A percentile compares a stretch with the other conserved stretches of the same genome.
Conservation (phyloP, 2,888 invertebrate genomes). For the Andricus quercusramuli region DNA sequence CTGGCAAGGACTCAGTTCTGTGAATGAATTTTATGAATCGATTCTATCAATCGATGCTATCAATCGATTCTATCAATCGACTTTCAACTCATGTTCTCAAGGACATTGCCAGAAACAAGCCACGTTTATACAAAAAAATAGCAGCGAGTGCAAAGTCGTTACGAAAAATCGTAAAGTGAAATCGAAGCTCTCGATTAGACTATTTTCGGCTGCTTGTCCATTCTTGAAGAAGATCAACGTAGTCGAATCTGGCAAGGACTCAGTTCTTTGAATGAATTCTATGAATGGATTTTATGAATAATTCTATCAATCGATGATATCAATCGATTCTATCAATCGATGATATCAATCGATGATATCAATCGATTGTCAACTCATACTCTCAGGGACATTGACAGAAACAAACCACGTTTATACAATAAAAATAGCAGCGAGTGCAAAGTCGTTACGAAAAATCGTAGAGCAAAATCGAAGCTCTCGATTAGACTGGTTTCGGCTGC, state of each 20-base stretch:
- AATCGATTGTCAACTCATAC: not conserved
- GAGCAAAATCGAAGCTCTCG: not conserved
- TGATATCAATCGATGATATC: too few relatives aligned
- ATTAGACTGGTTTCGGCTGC: not conserved
- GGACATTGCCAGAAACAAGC: slow-evolving; percentile 6
- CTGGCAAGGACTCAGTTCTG: not conserved
- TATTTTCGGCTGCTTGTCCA: too few relatives aligned
- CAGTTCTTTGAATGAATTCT: not conserved
- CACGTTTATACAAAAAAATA: slow-evolving; percentile 1
- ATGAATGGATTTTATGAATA: not conserved
- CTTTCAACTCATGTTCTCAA: not conserved
- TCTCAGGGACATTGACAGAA: slow-evolving; percentile 14
- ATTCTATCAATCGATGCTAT: not conserved
- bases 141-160: too few relatives aligned
- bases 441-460: slow-evolving; percentile 10
- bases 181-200: too few relatives aligned
- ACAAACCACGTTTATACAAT: not conserved
- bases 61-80: not conserved
- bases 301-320: not conserved
- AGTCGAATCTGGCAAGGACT: too few relatives aligned
- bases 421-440: slow-evolving; percentile 2
- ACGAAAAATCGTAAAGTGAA: too few relatives aligned
- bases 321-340: slow-evolving; percentile 1
- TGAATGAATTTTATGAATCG: too few relatives aligned
- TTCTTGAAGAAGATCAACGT: too few relatives aligned